Conservation (phyloP, 2,888 invertebrate genomes). For the Ichneumoninae sp. region DNA sequence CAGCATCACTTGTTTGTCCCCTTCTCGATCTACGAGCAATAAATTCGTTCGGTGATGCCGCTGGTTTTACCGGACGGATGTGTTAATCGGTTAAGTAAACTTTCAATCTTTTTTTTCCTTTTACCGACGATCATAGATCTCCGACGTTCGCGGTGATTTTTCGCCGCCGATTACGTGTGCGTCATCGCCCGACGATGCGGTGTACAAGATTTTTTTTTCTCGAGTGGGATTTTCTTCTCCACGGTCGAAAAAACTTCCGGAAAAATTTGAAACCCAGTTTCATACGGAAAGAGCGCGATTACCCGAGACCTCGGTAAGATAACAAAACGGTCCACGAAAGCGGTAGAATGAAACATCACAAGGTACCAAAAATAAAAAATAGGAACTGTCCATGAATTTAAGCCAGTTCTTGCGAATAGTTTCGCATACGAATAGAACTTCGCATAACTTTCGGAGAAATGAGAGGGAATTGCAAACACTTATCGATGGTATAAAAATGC, state of each 20-base stretch:
- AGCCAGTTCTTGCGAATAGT: no score
- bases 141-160: conserved; percentile 1
- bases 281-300: no score
- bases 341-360: no score
- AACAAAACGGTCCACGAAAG: no score
- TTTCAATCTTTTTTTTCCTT: neutral
- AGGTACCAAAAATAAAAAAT: no score
- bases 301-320: no score
- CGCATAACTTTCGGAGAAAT: no score
- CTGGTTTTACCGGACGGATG: conserved; percentile 38
- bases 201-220: neutral
- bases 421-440: no score
- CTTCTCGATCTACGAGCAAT: conserved; percentile 11
- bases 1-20: conserved; percentile 37
- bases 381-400: no score
- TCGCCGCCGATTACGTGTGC: neutral
- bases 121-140: conserved; percentile 4
- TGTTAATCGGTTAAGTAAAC: conserved; percentile 26
- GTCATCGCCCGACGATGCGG: conserved; percentile 1
- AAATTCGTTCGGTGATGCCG: conserved; percentile 8
- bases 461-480: no score
- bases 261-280: neutral
- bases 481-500: no score
- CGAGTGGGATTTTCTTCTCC: neutral
- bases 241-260: neutral